Percentiles rank a stretch among this genome's conserved stretches.
phyloP scores from a whole-genome alignment of 2,113 vertebrate species.

The Phalacrocorax carbo region DNA sequence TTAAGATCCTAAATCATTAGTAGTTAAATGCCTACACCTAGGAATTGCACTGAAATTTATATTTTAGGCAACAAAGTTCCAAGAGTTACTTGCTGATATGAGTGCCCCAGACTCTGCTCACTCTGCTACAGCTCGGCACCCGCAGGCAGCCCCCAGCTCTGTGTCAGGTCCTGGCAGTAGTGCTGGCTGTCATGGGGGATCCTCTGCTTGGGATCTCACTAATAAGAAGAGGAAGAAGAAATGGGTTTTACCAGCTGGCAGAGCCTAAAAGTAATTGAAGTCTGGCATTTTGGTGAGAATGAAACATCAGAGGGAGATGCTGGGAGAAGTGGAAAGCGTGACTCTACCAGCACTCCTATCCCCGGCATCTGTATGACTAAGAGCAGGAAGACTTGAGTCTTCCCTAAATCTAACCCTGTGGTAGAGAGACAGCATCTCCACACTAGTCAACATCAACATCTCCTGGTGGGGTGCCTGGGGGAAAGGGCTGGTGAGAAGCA shows the following conservation, averaged over 20 bases:
- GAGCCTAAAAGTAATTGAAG: not conserved
- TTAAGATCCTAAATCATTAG: constrained; percentile 39
- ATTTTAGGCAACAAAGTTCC: not conserved
- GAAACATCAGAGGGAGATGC: not conserved
- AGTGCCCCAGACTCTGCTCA: not conserved
- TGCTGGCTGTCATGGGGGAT: not conserved
- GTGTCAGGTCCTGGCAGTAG: not conserved
- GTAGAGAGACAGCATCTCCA: not conserved
- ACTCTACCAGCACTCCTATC: not conserved
- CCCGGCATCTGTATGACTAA: not conserved
- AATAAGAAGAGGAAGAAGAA: not conserved
- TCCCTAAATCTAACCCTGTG: not conserved
- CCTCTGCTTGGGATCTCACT: not conserved
- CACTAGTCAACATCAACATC: not conserved
- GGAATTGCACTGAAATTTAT: not conserved
- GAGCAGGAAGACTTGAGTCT: not conserved
- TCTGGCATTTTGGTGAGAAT: not conserved
- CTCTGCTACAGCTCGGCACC: not conserved
- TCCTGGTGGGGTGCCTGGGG: not conserved
- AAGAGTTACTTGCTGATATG: not conserved
- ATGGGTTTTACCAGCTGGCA: not conserved
- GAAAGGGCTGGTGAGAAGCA: not conserved
- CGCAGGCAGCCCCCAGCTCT: not conserved
- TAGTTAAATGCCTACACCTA: not conserved
- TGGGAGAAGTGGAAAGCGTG: not conserved